Conservation (phyloP, 2,113 vertebrate genomes). For the Pardalotus punctatus region DNA sequence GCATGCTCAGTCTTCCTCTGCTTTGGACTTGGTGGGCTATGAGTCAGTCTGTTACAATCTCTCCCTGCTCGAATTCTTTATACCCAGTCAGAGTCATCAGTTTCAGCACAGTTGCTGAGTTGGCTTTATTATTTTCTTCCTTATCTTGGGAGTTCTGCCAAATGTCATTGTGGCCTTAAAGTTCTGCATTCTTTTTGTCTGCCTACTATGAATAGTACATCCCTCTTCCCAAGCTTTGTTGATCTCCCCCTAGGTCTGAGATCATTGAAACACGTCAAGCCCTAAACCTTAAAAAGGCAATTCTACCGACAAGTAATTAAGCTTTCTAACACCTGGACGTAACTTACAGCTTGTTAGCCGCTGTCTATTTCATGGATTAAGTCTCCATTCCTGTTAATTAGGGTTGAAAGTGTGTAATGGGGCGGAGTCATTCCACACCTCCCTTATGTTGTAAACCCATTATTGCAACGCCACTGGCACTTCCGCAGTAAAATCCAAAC, state of each 20-base stretch:
- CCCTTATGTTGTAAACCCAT: background rate
- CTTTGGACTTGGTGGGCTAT: background rate
- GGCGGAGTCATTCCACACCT: fast-evolving
- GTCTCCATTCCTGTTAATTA: background rate
- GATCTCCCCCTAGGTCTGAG: background rate
- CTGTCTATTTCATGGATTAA: background rate
- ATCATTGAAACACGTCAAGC: background rate
- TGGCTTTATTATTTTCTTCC: background rate
- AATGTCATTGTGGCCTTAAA: background rate
- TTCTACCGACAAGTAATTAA: background rate
- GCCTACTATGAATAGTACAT: background rate
- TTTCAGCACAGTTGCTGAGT: background rate
- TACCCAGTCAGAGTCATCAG: background rate
- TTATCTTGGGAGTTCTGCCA: background rate
- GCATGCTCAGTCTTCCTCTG: background rate
- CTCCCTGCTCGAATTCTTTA: background rate
- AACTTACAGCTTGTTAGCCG: background rate
- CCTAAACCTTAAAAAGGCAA: background rate
- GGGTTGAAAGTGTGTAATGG: too few relatives aligned
- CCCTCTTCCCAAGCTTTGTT: background rate
- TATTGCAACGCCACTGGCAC: too few relatives aligned
- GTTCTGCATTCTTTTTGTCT: background rate
- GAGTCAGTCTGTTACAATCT: background rate
- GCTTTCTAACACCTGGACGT: background rate
- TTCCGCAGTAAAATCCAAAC: background rate